phyloP scores from a whole-genome alignment of 2,888 invertebrate genomes.

The Drosophila rubida region DNA sequence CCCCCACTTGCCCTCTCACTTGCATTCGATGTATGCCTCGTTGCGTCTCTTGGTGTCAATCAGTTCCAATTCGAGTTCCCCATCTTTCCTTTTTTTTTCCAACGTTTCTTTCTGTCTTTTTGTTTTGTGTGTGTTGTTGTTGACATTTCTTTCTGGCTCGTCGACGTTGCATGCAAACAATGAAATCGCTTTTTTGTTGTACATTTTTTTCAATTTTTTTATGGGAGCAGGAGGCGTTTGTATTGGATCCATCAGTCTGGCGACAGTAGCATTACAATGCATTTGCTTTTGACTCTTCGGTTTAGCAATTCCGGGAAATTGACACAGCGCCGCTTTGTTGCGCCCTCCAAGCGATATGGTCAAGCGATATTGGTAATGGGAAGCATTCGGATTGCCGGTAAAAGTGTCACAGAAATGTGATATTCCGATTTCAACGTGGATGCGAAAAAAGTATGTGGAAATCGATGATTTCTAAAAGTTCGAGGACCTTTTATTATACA shows the following conservation, averaged over 20 bases:
- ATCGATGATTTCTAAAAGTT: too few relatives aligned
- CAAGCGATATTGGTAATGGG: constrained; percentile 14
- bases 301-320: constrained; percentile 62
- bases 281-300: constrained; percentile 56
- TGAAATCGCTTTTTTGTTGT: constrained; percentile 40
- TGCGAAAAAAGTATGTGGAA: not conserved
- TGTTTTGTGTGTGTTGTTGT: constrained; percentile 32
- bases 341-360: constrained; percentile 35
- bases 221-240: constrained; percentile 28
- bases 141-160: constrained; percentile 68
- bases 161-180: constrained; percentile 75
- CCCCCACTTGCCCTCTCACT: not conserved
- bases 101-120: not conserved
- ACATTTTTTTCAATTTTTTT: constrained; percentile 9
- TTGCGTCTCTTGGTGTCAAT: constrained; percentile 64
- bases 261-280: constrained; percentile 71
- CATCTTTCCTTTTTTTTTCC: constrained; percentile 19
- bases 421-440: not conserved
- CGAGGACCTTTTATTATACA: too few relatives aligned
- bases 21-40: constrained; percentile 7
- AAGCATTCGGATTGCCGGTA: constrained; percentile 28
- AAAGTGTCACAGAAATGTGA: constrained; percentile 4
- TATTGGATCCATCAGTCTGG: constrained; percentile 48
- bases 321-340: constrained; percentile 39
- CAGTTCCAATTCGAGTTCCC: constrained; percentile 53